Base-by-base conservation (phyloP, 2,113 vertebrate genomes). In the Hemicordylus capensis region DNA sequence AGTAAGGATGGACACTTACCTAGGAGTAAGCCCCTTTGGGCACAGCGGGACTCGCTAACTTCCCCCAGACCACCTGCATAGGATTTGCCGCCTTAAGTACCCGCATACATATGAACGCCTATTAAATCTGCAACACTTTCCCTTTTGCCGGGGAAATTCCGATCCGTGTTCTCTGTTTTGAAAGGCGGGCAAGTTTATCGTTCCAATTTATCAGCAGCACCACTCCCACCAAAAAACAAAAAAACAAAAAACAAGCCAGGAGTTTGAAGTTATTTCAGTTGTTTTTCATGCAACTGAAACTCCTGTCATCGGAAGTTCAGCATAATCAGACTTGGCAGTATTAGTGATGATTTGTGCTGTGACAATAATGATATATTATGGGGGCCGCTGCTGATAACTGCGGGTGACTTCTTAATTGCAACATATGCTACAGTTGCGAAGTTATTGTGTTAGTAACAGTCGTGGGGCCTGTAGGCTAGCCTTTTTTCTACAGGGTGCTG, bases 371-470 rank as follows among this genome's bases (percentile, higher is more conserved):
- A 20, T 20, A 26, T 2, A 72, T 34, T 5, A 1, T 46, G 67
- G 59, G 54, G 73, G 51, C 39, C 46, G 51, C 24, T 73, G 63
- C 4, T 82, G 8, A 1, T 1, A 20, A 6, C 20, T 39, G 31
- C 24, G 66, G 39, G 44, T 58, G 10, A 34, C n/a, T 81, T 69
- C 14, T 24, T 39, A 39, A 34, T 26, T 39, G 17, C 6, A 77
- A 17, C 56, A 28, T n/a, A 4, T 14, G 9, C 42, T 42, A n/a
- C 34, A 59, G 17, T 66, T 0, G 0, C 17, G n/a, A 17, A 48
- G 1, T 82, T 15, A 2, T 26, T 73, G 66, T 10, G 15, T 22
- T 1, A 70, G 0, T 44, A 67, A 5, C 28, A 44, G 46, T 39
- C 6, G 4, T 66, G 11, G 4, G 10, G 28, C 70, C 72, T 87